Evolutionary conservation across 2,888 invertebrate genomes (phyloP).

Genomic region (Drosophila macrospina): DNA sequence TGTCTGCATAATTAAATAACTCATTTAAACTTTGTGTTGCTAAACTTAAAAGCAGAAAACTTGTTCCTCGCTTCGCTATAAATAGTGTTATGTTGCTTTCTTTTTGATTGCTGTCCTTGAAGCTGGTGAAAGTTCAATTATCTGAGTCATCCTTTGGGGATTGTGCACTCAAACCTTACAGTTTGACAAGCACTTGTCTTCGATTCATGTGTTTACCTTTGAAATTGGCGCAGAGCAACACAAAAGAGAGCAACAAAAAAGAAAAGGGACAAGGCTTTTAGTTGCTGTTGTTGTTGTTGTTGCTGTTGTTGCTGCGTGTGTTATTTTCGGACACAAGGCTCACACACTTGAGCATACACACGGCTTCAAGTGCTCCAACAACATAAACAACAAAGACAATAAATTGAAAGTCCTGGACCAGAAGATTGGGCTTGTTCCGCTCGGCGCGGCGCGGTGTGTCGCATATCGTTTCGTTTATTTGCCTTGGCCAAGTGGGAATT

Average conservation of each 20-base stretch:
- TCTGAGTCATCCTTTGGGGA: conserved; percentile 36
- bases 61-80: conserved; percentile 1
- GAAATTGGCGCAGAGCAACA: conserved; percentile 69
- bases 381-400: conserved; percentile 20
- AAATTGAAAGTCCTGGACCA: conserved; percentile 6
- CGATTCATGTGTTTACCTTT: conserved; percentile 70
- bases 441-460: conserved; percentile 20
- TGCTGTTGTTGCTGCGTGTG: conserved; percentile 3
- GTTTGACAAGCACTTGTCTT: conserved; percentile 67
- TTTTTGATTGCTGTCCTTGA: conserved; percentile 26
- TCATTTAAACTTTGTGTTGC: background rate
- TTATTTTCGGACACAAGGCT: conserved; percentile 62
- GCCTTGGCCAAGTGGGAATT: conserved; percentile 72
- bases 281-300: conserved; percentile 31
- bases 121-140: conserved; percentile 44
- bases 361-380: conserved; percentile 55
- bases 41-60: background rate
- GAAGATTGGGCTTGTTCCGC: conserved; percentile 39
- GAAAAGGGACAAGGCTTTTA: conserved; percentile 64
- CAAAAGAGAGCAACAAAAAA: conserved; percentile 28
- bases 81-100: conserved; percentile 18
- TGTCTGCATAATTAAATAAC: background rate
- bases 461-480: conserved; percentile 50
- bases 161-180: conserved; percentile 57
- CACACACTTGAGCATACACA: conserved; percentile 68